Conservation (phyloP, 2,797 vertebrate genomes). For the Telmatherina bonti region DNA sequence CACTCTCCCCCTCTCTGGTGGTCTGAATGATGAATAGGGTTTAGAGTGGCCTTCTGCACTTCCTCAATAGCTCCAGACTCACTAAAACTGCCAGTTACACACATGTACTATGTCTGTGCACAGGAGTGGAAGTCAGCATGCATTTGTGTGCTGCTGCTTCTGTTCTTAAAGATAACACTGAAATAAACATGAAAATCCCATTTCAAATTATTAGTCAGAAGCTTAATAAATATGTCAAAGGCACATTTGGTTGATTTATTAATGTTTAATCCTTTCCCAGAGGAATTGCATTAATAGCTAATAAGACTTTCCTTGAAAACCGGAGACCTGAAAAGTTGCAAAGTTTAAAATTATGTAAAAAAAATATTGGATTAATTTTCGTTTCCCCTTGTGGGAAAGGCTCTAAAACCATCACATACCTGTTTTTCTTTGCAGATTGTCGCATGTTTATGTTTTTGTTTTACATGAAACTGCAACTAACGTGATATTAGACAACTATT, state of each 20-base stretch:
- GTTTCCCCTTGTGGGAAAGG: background rate
- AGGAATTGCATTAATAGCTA: background rate
- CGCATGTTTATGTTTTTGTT: background rate
- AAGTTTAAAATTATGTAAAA: background rate
- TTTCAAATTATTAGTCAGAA: slow-evolving; percentile 51
- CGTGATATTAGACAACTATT: background rate
- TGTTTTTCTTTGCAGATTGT: background rate
- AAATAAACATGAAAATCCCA: slow-evolving; percentile 48
- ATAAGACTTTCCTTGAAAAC: background rate
- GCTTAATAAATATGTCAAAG: slow-evolving; percentile 22
- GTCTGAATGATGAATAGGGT: slow-evolving; percentile 70
- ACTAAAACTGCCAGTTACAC: slow-evolving; percentile 59
- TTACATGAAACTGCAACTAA: background rate
- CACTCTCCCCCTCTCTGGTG: slow-evolving; percentile 57
- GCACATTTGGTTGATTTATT: background rate
- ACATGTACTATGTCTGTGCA: slow-evolving; percentile 2
- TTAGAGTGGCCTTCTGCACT: slow-evolving; percentile 67
- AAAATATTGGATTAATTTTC: too few species aligned
- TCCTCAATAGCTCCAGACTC: slow-evolving; percentile 53
- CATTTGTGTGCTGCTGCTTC: slow-evolving; percentile 2
- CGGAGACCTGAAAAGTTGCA: background rate
- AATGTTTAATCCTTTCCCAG: background rate
- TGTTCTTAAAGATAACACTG: slow-evolving; percentile 36
- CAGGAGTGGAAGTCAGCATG: slow-evolving; percentile 2
- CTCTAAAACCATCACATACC: background rate